Evolutionary conservation across 2,888 invertebrate genomes (phyloP).

Genomic region (Xestia ashworthii): DNA sequence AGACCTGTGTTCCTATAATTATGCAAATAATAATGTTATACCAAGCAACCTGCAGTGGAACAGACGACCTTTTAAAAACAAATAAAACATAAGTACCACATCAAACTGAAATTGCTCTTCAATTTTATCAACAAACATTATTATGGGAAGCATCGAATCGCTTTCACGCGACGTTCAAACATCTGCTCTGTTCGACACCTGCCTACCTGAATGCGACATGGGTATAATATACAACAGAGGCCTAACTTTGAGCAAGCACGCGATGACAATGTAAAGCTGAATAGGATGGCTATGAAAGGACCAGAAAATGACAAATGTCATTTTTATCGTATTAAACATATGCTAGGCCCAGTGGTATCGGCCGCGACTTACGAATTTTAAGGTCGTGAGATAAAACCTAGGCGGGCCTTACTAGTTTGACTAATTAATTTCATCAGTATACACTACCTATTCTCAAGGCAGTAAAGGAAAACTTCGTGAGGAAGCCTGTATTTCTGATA

Average conservation of each 20-base stretch:
- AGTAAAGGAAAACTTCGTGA: background rate
- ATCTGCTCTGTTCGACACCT: constrained; percentile 69
- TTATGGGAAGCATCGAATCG: constrained; percentile 46
- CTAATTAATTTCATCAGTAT: background rate
- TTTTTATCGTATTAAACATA: background rate
- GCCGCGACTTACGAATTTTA: background rate
- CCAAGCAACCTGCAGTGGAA: background rate
- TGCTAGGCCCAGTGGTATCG: background rate
- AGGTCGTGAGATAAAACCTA: background rate
- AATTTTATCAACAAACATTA: constrained; percentile 45
- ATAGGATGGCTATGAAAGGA: background rate
- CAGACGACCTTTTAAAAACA: background rate
- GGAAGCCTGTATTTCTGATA: background rate
- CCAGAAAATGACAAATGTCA: background rate
- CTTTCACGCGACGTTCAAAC: constrained; percentile 53
- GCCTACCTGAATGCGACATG: constrained; percentile 72
- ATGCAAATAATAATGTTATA: background rate
- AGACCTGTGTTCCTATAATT: background rate
- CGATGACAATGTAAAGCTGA: background rate
- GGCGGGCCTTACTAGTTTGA: too few relatives aligned
- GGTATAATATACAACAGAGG: constrained; percentile 30
- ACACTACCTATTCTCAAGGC: background rate
- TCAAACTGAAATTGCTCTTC: constrained; percentile 23
- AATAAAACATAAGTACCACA: constrained; percentile 4
- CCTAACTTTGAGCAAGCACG: background rate